phyloP scores from a whole-genome alignment of 1,140 invertebrate species.

The Copidosoma floridanum region DNA sequence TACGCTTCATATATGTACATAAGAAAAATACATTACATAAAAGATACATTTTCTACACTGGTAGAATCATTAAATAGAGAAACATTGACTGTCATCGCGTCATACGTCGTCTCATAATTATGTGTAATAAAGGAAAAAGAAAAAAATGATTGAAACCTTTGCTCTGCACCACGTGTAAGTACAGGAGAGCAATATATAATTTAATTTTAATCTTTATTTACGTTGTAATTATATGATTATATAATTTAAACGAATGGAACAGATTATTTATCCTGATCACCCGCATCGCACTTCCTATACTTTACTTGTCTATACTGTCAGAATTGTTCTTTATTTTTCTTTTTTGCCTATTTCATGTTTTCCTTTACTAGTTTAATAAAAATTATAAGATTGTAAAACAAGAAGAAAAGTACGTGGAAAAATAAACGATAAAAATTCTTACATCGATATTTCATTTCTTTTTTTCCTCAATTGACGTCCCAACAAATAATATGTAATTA shows the following conservation, averaged over 20 bases:
- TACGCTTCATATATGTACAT: constrained; percentile 26
- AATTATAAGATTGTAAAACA: constrained; percentile 45
- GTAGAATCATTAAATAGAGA: constrained; percentile 10
- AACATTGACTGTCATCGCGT: constrained; percentile 14
- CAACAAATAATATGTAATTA: no score
- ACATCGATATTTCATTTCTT: not conserved
- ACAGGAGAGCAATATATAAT: constrained; percentile 20
- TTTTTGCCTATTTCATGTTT: constrained; percentile 47
- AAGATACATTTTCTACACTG: constrained; percentile 23
- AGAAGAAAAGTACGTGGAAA: constrained; percentile 35
- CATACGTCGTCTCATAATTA: constrained; percentile 20
- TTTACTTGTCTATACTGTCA: constrained; percentile 38
- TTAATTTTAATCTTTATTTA: constrained; percentile 26
- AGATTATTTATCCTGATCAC: constrained; percentile 31
- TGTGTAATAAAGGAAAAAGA: constrained; percentile 16
- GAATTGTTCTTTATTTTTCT: constrained; percentile 29
- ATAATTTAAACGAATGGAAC: constrained; percentile 22
- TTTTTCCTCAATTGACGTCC: no score
- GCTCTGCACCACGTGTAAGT: constrained; percentile 27
- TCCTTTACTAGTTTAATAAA: constrained; percentile 45
- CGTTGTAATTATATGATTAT: constrained; percentile 23
- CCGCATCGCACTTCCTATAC: constrained; percentile 41
- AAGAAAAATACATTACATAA: constrained; percentile 22
- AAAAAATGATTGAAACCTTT: constrained; percentile 16
- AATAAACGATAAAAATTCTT: constrained; percentile 35